Evolutionary conservation across 1,140 invertebrate species (phyloP).

Genomic region (Polypedilum pembai): DNA sequence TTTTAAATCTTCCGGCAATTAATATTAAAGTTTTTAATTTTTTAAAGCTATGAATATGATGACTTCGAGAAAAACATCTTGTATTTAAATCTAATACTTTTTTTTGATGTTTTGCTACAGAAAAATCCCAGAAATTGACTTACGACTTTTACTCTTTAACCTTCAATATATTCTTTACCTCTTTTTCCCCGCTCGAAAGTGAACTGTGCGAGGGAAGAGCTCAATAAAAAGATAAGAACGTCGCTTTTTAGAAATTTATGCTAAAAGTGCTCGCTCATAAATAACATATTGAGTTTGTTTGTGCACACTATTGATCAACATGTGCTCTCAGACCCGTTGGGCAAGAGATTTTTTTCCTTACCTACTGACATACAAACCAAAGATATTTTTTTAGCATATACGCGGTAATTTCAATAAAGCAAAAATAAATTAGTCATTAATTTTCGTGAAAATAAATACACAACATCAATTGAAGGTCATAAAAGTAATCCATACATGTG

Average conservation of each 20-base stretch:
- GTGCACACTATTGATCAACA: not conserved
- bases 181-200: no score
- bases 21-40: no score
- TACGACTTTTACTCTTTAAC: no score
- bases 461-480: not conserved
- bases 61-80: no score
- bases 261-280: not conserved
- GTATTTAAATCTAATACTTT: no score
- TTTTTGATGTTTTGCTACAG: no score
- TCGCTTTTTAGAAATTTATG: not conserved
- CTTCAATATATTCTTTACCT: no score
- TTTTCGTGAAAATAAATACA: not conserved
- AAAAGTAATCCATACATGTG: not conserved
- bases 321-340: not conserved
- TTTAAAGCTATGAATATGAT: no score
- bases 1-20: no score
- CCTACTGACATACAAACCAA: not conserved
- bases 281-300: constrained; percentile 19
- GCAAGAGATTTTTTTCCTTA: not conserved
- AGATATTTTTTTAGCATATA: not conserved
- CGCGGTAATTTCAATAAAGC: not conserved
- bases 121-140: no score
- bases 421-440: not conserved
- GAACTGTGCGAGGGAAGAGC: not conserved
- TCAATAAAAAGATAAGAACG: not conserved